Base-by-base conservation (phyloP, 2,888 invertebrate species). In the Agrochola lota region DNA sequence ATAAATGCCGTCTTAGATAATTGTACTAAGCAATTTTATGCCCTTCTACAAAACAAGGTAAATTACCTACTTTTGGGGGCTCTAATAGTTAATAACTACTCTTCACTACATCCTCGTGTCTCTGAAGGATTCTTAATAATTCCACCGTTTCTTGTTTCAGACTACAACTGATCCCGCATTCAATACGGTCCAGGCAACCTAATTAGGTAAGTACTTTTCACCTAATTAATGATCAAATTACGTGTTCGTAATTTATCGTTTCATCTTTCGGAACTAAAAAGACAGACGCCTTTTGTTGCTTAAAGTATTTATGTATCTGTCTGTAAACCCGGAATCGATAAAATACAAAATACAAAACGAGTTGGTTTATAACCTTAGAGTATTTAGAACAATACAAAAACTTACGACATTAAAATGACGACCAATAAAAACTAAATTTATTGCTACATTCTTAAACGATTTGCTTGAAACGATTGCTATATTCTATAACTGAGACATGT, bases 201-300 rank as follows among this genome's bases (percentile, higher is more conserved):
- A 85, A 86, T 86, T 85, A 78, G 77, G 88, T 88, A 85, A 88
- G 89, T 89, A 86, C 69, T 75, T 81, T 78, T 78, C 66, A 80
- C 57, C 23, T 82, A 80, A 80, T 75, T 87, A 82, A 87, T 85
- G 82, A 77, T 82, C 79, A 68, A 80, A 71, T 85, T 83, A 77
- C 71, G 43, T 69, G 64, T 67, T 78, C 60, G 62, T 73, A 40
- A 81, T 73, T 74, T 78, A 79, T 78, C 43, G 71, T 72, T 78
- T 79, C 40, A 55, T 74, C 64, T 78, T 62, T 74, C 70, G 57
- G 26, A 60, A 73, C 62, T 74, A 63, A 71, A 43, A 7, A 35
- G 17, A 35, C 30, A 15, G 43, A 72, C 68, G n/a, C 30, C 12
- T 74, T 68, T 64, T 35, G 15, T 75, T 55, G 5, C 23, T 30